Evolutionary conservation across 1,140 invertebrate species (phyloP), one percentile per base, ranked within the genome.

Genomic region (Trichonephila clavipes): DNA sequence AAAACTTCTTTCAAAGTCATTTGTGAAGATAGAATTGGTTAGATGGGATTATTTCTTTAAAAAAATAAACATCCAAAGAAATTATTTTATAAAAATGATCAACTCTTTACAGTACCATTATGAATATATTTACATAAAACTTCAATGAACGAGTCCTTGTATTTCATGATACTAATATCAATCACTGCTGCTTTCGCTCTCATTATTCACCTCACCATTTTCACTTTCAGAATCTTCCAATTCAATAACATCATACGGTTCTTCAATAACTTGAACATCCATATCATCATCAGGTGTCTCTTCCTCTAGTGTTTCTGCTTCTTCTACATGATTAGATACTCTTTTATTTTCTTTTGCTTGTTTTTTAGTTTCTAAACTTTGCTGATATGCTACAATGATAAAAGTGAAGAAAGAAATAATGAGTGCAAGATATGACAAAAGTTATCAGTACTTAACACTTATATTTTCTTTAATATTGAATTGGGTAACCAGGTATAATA

Each of bases 281-380:
- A 69, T 69, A 18, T 77, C 28, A 77, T 77, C 61, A 40, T 69
- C 62, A n/a, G 51, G 18, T 62, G 34, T 40, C 24, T 88, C 85
- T n/a, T 86, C 64, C 14, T 86, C 62, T 51, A 2, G 12, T 28
- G 61, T 58, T 58, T 86, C 82, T 34, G 8, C 28, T 93, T 88
- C 92, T 88, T 88, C 92, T 34, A 21, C 28, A 28, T 21, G 21
- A 93, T 19, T 82, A 19, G 85, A 88, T 21, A 28, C 40, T 81
- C 81, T 93, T 82, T 93, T 93, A 40, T 19, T 88, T 24, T 81
- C 86, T 88, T 93, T 93, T 40, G 58, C 83, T 58, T 93, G 92
- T 19, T 93, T 93, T 58, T 93, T 93, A n/a, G 64, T 81, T 24
- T 93, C 92, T 10, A 64, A n/a, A 19, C 83, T 88, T 77, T 81